Base-by-base conservation (phyloP, 1,140 invertebrate species). In the Arctopsyche grandis region DNA sequence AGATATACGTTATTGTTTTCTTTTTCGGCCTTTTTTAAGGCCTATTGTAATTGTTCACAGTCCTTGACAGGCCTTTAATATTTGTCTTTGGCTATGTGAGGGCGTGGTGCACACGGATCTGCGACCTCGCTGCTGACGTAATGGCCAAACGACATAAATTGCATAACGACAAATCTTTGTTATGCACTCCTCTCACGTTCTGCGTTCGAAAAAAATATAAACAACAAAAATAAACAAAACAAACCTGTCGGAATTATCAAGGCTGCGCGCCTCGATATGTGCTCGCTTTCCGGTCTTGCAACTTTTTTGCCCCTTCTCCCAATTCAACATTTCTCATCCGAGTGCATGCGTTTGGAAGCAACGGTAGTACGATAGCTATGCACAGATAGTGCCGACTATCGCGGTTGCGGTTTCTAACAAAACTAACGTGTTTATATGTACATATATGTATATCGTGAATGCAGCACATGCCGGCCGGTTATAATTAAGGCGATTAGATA, bases 71-170 rank as follows among this genome's bases (percentile, higher is more conserved):
- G 58, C 58, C 58, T 66, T 1, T 12, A 66, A 26, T 66, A 66
- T 66, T 12, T 66, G 22, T 60, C 16, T 26, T 66, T 66, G 21
- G 48, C n/a, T 52, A 56, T 56, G 71, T 22, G 71, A 74, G 48
- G 71, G 71, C 71, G 71, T 74, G 71, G 71, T 74, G 44, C 69
- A 29, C 19, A 29, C 19, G 29, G 69, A 70, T 38, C 69, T n/a
- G 12, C 48, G 71, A 56, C 71, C 71, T 74, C 71, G 71, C 12
- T n/a, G 44, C 56, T 74, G 71, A 74, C 48, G 71, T 48, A 74
- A 74, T 48, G n/a, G 16, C 21, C 19, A 19, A 48, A 29, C 19
- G 46, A 48, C 71, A 38, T 7, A 56, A 46, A 66, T 74, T 74
- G 71, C 71, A 74, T 74, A 74, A 74, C 24, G 16, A 74, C 24